Conservation (phyloP, 2,797 vertebrate species). For the Apogon hyalosoma region DNA sequence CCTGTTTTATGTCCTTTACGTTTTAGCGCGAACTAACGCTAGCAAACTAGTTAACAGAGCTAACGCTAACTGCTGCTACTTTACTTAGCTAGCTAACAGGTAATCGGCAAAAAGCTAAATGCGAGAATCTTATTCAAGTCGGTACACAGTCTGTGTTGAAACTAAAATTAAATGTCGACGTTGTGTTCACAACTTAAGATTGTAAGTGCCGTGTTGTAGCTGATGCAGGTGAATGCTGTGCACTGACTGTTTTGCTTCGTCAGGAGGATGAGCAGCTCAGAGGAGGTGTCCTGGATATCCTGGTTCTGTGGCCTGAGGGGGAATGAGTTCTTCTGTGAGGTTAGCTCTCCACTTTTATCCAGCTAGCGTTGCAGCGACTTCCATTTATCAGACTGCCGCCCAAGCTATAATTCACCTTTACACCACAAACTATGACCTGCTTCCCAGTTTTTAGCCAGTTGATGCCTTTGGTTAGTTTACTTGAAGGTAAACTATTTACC, state of each 20-base stretch:
- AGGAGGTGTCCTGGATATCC: constrained; percentile 96
- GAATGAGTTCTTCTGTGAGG: constrained; percentile 96
- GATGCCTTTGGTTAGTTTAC: no score
- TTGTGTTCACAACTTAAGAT: not conserved
- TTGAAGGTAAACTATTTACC: no score
- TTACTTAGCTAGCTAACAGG: constrained; percentile 2
- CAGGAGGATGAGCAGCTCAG: constrained; percentile 92
- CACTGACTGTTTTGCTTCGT: constrained; percentile 26
- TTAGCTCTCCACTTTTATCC: constrained; percentile 52
- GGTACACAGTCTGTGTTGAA: not conserved
- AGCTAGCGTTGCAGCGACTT: not conserved
- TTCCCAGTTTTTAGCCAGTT: no score
- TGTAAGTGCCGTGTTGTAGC: not conserved
- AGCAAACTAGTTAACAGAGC: constrained; percentile 47
- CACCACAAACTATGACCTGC: no score
- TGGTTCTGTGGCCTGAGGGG: constrained; percentile 95
- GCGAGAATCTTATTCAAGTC: not conserved
- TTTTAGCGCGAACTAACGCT: not conserved
- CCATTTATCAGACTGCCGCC: no score
- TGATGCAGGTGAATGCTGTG: not conserved
- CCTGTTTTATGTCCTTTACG: not conserved
- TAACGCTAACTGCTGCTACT: constrained; percentile 17
- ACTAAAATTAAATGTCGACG: not conserved
- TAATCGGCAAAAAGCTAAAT: not conserved
- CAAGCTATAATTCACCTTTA: no score